A percentile compares a stretch with the other conserved stretches of the same genome.
phyloP scores from a whole-genome alignment of 2,113 vertebrate species.

The Cygnus buccinator region DNA sequence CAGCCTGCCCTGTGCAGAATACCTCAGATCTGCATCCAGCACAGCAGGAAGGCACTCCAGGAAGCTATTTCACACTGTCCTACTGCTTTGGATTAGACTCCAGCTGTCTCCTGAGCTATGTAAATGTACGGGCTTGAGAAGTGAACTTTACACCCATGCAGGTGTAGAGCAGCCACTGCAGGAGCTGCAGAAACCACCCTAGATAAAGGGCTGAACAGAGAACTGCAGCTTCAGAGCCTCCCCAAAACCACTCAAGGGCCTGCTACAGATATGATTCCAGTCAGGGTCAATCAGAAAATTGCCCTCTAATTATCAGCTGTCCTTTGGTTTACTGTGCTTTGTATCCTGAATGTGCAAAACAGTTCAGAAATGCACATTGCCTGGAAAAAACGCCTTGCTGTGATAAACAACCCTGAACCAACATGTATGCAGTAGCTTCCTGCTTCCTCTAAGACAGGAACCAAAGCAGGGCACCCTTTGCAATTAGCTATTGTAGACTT shows the following conservation, averaged over 20 bases:
- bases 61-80: neutral
- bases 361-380: neutral
- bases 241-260: neutral
- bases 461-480: neutral
- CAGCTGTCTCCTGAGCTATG: neutral
- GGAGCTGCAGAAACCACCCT: neutral
- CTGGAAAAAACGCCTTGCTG: rapidly evolving
- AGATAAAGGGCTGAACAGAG: neutral
- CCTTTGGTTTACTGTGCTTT: neutral
- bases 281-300: neutral
- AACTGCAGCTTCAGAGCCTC: neutral
- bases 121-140: neutral
- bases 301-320: neutral
- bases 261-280: neutral
- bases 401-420: neutral
- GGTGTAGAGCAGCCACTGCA: neutral
- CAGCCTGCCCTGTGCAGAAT: neutral
- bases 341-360: neutral
- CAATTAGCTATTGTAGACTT: neutral
- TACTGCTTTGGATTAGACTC: conserved; percentile 24
- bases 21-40: neutral
- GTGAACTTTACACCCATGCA: neutral
- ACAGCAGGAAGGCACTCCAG: neutral
- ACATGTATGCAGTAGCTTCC: neutral
- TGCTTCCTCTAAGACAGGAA: neutral